Conservation (phyloP, 2,797 vertebrate genomes). For the Gambusia yucatana region DNA sequence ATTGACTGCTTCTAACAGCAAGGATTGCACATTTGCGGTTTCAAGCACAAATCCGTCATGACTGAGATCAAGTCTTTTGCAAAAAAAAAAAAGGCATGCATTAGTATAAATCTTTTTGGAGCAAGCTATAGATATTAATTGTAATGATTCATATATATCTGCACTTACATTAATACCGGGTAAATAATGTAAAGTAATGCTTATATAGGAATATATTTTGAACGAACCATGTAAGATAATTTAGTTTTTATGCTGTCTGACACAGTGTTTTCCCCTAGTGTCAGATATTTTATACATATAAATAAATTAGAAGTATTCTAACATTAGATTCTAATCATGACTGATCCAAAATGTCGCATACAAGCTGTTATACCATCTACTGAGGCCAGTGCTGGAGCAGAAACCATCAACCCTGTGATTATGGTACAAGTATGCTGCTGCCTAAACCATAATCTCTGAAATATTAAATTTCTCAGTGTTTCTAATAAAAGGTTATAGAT, state of each 20-base stretch:
- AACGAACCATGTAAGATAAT: neutral
- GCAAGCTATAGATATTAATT: neutral
- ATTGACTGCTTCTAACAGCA: neutral
- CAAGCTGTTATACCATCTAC: neutral
- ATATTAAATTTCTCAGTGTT: neutral
- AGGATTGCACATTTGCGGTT: neutral
- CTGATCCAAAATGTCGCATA: neutral
- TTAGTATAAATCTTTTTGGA: neutral
- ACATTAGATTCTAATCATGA: neutral
- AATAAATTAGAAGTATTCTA: neutral
- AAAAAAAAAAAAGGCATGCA: neutral
- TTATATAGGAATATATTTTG: neutral
- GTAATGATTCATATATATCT: neutral
- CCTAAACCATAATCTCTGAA: constrained; percentile 2
- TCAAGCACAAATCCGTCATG: neutral
- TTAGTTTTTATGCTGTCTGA: neutral
- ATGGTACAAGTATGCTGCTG: neutral
- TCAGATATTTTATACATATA: neutral
- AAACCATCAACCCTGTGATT: constrained; percentile 8
- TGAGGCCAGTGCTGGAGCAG: neutral
- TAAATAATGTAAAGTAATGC: neutral
- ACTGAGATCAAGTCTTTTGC: neutral
- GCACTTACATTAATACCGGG: neutral
- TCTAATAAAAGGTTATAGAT: neutral
- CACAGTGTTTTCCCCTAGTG: neutral